Base-by-base conservation (phyloP, 1,140 invertebrate genomes). In the Drosophila sulfurigaster region DNA sequence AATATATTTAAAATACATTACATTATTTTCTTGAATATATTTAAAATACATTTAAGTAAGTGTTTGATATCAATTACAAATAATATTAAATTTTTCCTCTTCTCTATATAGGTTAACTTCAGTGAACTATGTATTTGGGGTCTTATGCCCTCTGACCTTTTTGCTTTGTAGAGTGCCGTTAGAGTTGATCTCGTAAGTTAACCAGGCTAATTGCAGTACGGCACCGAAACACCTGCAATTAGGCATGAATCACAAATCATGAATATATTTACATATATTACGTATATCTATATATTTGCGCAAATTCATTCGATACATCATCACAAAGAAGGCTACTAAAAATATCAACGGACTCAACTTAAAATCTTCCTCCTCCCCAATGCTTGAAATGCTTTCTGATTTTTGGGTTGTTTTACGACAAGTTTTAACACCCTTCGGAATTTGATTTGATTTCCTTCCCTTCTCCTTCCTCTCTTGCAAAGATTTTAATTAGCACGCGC, bases 141-240 rank as follows among this genome's bases (percentile, higher is more conserved):
- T 70, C 56, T 49, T 62, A 30, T n/a, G 38, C 32, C 49, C 35
- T 56, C 43, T 63, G 49, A 46, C 7, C 54, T 57, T 57, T 54
- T 11, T 1, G 51, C 28, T 32, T 35, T 54, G 28, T 32, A 13
- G 30, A 57, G 32, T 41, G 16, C 15, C 32, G 54, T 41, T 57
- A 16, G 52, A 56, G 13, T 3, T 20, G 10, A 52, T 30, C 51
- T 52, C 51, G 5, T 30, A 54, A 54, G 28, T 35, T 54, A 54
- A 54, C 28, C 51, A 35, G 51, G 51, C 51, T 54, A 54, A 54
- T 54, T 54, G 13, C 51, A 32, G 13, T 2, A 3, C 13, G 30
- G 8, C 46, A 41, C 64, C 46, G 30, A 73, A 68, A 76, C 78
- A 81, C 72, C 78, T 81, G 78, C 72, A 76, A 72, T 81, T 81